These are phyloP conservation scores for Smittia aterrima DNA, from an alignment of 2,888 invertebrate genomes.

Conservation along the genomic window DNA sequence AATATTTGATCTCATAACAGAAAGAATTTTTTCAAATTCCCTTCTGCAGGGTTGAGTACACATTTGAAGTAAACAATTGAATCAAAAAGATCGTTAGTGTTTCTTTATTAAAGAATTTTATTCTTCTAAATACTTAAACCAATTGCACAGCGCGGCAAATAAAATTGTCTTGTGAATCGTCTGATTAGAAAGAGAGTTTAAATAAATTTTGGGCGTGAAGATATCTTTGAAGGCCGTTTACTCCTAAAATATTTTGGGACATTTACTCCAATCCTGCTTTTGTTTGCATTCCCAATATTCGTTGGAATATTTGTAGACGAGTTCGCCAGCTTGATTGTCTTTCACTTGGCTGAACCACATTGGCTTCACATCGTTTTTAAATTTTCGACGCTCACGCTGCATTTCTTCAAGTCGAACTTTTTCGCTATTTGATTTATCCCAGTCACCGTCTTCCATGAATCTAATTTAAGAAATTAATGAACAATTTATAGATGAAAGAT, in stretches of 20 bases:
- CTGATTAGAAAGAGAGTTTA: no score
- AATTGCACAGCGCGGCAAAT: no score
- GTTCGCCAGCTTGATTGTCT: constrained; percentile 43
- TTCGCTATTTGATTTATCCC: constrained; percentile 81
- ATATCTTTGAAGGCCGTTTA: neutral
- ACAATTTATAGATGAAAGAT: no score
- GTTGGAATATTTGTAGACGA: constrained; percentile 70
- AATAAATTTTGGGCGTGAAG: neutral
- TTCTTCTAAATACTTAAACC: no score
- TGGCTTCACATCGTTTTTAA: constrained; percentile 66
- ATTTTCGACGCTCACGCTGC: constrained; percentile 72
- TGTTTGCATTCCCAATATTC: constrained; percentile 87
- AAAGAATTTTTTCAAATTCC: no score
- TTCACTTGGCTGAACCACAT: neutral
- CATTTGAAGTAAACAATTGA: no score
- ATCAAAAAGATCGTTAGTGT: no score
- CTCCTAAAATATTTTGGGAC: constrained; percentile 68
- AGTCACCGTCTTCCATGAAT: constrained; percentile 85
- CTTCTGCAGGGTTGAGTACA: no score
- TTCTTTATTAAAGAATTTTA: no score
- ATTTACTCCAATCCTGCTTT: constrained; percentile 75
- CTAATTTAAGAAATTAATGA: no score
- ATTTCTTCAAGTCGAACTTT: constrained; percentile 85
- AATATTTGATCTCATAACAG: no score
- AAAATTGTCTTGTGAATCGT: no score